phyloP scores from a whole-genome alignment of 2,797 vertebrate species.

The Threskiornis aethiopicus region DNA sequence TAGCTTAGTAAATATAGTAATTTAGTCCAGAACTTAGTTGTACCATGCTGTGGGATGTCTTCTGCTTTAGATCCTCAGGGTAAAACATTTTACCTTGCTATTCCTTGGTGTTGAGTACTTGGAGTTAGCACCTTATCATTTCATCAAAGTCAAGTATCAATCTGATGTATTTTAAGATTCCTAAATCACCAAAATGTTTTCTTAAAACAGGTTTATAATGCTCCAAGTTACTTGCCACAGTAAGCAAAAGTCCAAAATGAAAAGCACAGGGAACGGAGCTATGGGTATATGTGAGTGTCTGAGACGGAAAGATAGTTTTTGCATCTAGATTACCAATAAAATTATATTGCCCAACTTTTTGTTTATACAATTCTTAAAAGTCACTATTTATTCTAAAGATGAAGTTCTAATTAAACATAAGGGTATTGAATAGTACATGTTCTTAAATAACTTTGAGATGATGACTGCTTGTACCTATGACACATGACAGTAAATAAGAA shows the following conservation, averaged over 20 bases:
- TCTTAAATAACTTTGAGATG: background rate
- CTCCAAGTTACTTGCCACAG: background rate
- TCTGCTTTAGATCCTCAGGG: background rate
- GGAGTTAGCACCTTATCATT: background rate
- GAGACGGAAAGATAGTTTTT: background rate
- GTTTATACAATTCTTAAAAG: background rate
- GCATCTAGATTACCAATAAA: background rate
- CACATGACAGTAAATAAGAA: background rate
- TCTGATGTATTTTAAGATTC: background rate
- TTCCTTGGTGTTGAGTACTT: background rate
- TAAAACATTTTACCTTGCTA: background rate
- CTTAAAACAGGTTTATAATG: background rate
- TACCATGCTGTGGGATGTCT: background rate
- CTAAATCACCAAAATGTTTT: background rate
- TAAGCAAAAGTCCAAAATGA: background rate
- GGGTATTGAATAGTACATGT: background rate
- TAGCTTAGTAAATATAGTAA: background rate
- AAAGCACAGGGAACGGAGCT: background rate
- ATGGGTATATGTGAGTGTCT: background rate
- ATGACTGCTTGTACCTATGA: background rate
- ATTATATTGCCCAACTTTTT: background rate
- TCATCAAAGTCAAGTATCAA: background rate
- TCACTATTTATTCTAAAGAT: background rate
- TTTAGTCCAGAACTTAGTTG: background rate
- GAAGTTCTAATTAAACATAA: background rate